A percentile compares a stretch with the other conserved stretches of the same genome.
Evolutionary conservation across 2,888 invertebrate species (phyloP).

Genomic region (Chorisops tibialis): DNA sequence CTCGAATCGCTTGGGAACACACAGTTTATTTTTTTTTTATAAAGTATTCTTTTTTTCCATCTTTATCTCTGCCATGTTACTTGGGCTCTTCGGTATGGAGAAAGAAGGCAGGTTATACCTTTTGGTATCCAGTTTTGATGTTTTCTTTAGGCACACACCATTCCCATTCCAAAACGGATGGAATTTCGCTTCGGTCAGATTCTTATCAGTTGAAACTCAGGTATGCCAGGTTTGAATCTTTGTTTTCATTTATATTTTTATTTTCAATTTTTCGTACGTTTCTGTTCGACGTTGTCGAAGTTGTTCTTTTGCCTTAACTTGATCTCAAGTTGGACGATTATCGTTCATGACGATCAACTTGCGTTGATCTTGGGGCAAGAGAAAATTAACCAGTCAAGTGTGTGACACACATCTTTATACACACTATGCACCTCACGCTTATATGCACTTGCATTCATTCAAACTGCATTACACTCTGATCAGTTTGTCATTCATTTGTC

Average conservation of each 20-base stretch:
- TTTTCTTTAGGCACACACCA: background rate
- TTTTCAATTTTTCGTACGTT: background rate
- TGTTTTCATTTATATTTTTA: background rate
- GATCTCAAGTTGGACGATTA: slow-evolving; percentile 13
- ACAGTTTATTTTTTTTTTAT: too few relatives aligned
- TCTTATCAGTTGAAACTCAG: slow-evolving; percentile 22
- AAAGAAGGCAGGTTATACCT: too few relatives aligned
- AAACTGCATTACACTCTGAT: slow-evolving; percentile 28
- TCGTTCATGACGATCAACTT: slow-evolving; percentile 13
- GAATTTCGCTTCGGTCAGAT: slow-evolving; percentile 16
- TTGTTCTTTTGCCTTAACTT: slow-evolving; percentile 5
- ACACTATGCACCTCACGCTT: slow-evolving; percentile 5
- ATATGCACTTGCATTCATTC: slow-evolving; percentile 15
- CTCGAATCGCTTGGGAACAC: too few relatives aligned
- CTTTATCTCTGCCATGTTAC: too few relatives aligned
- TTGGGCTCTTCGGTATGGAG: too few relatives aligned
- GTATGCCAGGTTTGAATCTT: slow-evolving; percentile 23
- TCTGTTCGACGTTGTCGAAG: slow-evolving; percentile 2
- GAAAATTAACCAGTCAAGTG: slow-evolving; percentile 33
- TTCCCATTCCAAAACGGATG: slow-evolving; percentile 1
- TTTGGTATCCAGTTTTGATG: too few relatives aligned
- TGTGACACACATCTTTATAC: slow-evolving; percentile 23
- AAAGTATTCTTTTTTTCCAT: too few relatives aligned
- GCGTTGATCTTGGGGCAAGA: slow-evolving; percentile 6
- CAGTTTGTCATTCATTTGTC: slow-evolving; percentile 34